Evolutionary conservation across 2,888 invertebrate genomes (phyloP).

Genomic region (Polylopha cassiicola): DNA sequence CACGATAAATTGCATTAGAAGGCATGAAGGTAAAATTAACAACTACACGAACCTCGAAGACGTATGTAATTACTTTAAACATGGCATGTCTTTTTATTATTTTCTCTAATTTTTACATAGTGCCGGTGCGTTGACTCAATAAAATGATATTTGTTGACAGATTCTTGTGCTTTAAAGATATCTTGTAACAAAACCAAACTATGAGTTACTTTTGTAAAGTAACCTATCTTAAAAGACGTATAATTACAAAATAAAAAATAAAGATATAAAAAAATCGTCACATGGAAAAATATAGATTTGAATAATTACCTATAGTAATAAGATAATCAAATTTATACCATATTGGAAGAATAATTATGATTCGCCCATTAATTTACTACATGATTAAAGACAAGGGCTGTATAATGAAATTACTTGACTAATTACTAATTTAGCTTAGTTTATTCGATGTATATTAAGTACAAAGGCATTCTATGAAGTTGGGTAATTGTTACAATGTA

Average conservation of each 20-base stretch:
- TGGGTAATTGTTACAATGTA: slow-evolving; percentile 19
- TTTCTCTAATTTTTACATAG: background rate
- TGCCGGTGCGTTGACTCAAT: no score
- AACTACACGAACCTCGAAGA: slow-evolving; percentile 1
- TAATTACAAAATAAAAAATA: no score
- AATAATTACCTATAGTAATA: no score
- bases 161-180: no score
- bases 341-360: no score
- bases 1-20: slow-evolving; percentile 10
- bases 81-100: slow-evolving; percentile 3
- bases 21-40: slow-evolving; percentile 10
- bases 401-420: slow-evolving; percentile 3
- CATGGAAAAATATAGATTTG: no score
- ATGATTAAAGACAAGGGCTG: slow-evolving; percentile 7
- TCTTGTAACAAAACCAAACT: no score
- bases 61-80: slow-evolving; percentile 5
- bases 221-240: no score
- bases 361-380: slow-evolving; percentile 4
- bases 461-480: slow-evolving; percentile 9
- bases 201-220: no score
- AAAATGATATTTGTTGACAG: no score
- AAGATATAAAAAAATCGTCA: no score
- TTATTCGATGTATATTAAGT: slow-evolving; percentile 5
- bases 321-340: no score
- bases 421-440: slow-evolving; percentile 10